These are phyloP conservation scores for Hassar affinis DNA, from an alignment of 2,113 vertebrate species.

Conservation along the genomic window DNA sequence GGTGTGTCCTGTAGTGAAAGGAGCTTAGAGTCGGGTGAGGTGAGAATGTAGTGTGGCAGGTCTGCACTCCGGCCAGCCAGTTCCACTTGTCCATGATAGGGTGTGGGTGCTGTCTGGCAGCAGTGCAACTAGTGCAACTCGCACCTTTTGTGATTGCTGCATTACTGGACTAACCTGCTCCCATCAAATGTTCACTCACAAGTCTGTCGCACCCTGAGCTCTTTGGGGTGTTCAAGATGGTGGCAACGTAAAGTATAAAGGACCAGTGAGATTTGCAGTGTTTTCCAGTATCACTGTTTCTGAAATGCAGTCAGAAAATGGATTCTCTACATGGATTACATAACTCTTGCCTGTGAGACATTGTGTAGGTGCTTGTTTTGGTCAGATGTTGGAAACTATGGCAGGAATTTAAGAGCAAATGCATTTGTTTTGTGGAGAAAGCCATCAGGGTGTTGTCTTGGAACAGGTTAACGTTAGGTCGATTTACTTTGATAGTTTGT, in stretches of 20 bases:
- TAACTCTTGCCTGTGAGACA: slow-evolving; percentile 33
- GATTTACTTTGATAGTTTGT: neutral
- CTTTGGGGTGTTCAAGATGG: neutral
- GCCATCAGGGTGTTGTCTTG: neutral
- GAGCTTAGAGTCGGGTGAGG: slow-evolving; percentile 16
- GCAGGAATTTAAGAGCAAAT: slow-evolving; percentile 35
- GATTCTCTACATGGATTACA: slow-evolving; percentile 43
- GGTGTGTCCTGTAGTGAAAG: slow-evolving; percentile 30
- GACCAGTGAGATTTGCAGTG: slow-evolving; percentile 22
- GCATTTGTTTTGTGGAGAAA: neutral
- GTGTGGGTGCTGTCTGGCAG: neutral
- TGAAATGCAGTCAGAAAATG: slow-evolving; percentile 45
- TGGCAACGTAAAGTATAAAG: neutral
- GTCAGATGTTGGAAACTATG: slow-evolving; percentile 30
- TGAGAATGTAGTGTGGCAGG: slow-evolving; percentile 38
- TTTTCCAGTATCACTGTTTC: slow-evolving; percentile 30
- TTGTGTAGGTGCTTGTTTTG: slow-evolving; percentile 41
- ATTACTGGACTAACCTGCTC: slow-evolving; percentile 44
- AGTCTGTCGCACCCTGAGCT: slow-evolving; percentile 10
- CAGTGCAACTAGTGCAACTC: slow-evolving; percentile 15
- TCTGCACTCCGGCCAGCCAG: slow-evolving; percentile 2
- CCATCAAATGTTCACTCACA: neutral
- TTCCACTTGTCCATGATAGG: neutral
- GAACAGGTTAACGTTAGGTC: neutral
- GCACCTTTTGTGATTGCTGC: neutral